A percentile compares a stretch with the other conserved stretches of the same genome.
These are phyloP conservation scores for Buphagus erythrorhynchus DNA, from an alignment of 2,797 vertebrate species.

Conservation along the genomic window DNA sequence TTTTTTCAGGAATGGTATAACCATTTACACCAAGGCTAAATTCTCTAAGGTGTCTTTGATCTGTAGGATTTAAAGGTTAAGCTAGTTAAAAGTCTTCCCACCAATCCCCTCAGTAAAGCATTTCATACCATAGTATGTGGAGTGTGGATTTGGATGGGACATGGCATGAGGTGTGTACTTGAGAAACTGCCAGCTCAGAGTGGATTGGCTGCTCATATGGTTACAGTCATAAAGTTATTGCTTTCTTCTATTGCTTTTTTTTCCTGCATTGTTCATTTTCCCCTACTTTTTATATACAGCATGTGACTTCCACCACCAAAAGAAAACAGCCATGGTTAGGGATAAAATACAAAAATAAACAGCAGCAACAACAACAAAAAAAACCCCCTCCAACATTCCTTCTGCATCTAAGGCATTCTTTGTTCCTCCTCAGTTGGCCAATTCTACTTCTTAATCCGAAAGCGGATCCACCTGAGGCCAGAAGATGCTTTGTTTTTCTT, in stretches of 20 bases:
- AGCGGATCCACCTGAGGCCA: conserved; percentile 93
- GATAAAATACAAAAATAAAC: not conserved
- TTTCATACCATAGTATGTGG: not conserved
- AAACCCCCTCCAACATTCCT: accelerated
- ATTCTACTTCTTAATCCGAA: conserved; percentile 96
- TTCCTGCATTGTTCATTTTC: not conserved
- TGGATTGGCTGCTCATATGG: not conserved
- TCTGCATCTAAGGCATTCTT: not conserved
- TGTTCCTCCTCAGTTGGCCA: conserved; percentile 85
- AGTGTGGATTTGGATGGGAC: not conserved
- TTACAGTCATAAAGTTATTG: not conserved
- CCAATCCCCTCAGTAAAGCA: not conserved
- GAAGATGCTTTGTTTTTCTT: conserved; percentile 99
- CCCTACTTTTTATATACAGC: not conserved
- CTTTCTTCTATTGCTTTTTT: not conserved
- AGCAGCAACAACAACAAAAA: not conserved
- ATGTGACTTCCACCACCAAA: not conserved
- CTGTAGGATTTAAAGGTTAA: not conserved
- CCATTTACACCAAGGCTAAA: not conserved
- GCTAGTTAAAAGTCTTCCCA: not conserved
- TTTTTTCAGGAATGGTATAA: not conserved
- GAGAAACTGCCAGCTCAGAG: not conserved
- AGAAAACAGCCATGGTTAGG: not conserved
- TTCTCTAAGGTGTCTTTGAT: not conserved
- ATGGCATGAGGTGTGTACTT: not conserved